Evolutionary conservation across 2,113 vertebrate species (phyloP).

Genomic region (Forbesichthys papilliferus): DNA sequence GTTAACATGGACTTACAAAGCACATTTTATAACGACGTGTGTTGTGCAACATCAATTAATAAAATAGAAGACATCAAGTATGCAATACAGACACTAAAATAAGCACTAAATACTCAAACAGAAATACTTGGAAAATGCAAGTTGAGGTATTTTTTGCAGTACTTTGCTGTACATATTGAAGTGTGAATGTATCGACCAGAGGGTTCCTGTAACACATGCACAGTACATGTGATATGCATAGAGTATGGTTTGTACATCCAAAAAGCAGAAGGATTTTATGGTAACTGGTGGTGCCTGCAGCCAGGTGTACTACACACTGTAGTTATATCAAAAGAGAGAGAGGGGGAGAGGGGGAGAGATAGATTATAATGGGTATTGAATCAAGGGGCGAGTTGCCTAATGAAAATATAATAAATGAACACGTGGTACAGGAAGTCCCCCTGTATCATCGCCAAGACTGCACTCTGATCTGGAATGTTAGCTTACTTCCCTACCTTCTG

Average conservation of each 20-base stretch:
- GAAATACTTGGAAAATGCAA: too few relatives aligned
- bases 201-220: too few relatives aligned
- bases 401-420: conserved; percentile 65
- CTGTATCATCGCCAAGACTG: conserved; percentile 39
- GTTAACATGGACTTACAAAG: too few relatives aligned
- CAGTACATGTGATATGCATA: too few relatives aligned
- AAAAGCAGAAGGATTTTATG: too few relatives aligned
- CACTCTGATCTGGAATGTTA: conserved; percentile 63
- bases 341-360: conserved; percentile 23
- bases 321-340: not conserved
- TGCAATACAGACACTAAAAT: too few relatives aligned
- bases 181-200: too few relatives aligned
- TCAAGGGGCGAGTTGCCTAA: conserved; percentile 21
- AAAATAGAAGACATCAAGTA: too few relatives aligned
- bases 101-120: too few relatives aligned
- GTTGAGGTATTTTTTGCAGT: not conserved
- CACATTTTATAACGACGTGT: too few relatives aligned
- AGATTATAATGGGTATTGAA: not conserved
- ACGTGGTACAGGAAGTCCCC: conserved; percentile 43
- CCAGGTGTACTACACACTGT: not conserved
- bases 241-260: too few relatives aligned
- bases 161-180: not conserved
- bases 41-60: too few relatives aligned
- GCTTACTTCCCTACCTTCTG: conserved; percentile 61
- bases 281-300: not conserved